phyloP scores from a whole-genome alignment of 2,888 invertebrate species.

The Amphiduros pacificus region DNA sequence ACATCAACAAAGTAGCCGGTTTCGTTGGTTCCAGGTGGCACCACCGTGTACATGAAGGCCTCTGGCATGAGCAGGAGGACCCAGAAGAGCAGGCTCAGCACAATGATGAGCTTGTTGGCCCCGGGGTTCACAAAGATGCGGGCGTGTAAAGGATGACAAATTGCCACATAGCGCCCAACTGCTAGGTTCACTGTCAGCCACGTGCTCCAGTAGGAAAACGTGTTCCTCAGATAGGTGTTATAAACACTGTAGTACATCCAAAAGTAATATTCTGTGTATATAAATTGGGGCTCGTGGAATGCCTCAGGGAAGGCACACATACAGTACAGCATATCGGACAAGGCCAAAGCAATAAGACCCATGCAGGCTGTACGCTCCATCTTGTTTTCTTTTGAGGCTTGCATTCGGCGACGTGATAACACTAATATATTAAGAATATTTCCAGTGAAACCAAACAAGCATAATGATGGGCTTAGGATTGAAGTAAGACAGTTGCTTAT shows the following conservation, averaged over 20 bases:
- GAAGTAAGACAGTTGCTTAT: too few relatives aligned
- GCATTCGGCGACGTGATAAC: slow-evolving; percentile 46
- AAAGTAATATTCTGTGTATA: slow-evolving; percentile 30
- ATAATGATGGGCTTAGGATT: slow-evolving; percentile 44
- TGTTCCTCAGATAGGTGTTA: slow-evolving; percentile 45
- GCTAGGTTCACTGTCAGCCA: slow-evolving; percentile 57
- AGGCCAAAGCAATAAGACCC: slow-evolving; percentile 52
- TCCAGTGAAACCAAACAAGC: slow-evolving; percentile 49
- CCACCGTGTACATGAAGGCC: slow-evolving; percentile 19
- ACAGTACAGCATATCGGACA: slow-evolving; percentile 55
- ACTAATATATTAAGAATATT: slow-evolving; percentile 51
- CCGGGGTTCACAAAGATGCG: slow-evolving; percentile 47
- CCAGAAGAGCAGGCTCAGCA: slow-evolving; percentile 26
- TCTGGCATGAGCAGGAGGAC: slow-evolving; percentile 19
- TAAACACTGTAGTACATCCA: slow-evolving; percentile 29
- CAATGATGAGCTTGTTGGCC: slow-evolving; percentile 45
- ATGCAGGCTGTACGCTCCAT: slow-evolving; percentile 55
- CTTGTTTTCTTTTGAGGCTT: slow-evolving; percentile 45
- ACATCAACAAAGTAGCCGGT: slow-evolving; percentile 20
- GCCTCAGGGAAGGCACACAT: slow-evolving; percentile 47
- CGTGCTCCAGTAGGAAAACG: slow-evolving; percentile 54
- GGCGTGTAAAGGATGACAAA: slow-evolving; percentile 55
- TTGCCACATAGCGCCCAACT: slow-evolving; percentile 54
- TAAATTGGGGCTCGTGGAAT: slow-evolving; percentile 32
- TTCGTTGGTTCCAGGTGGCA: neutral